These are phyloP conservation scores for Pavo muticus DNA, from an alignment of 2,113 vertebrate species.

Conservation along the genomic window DNA sequence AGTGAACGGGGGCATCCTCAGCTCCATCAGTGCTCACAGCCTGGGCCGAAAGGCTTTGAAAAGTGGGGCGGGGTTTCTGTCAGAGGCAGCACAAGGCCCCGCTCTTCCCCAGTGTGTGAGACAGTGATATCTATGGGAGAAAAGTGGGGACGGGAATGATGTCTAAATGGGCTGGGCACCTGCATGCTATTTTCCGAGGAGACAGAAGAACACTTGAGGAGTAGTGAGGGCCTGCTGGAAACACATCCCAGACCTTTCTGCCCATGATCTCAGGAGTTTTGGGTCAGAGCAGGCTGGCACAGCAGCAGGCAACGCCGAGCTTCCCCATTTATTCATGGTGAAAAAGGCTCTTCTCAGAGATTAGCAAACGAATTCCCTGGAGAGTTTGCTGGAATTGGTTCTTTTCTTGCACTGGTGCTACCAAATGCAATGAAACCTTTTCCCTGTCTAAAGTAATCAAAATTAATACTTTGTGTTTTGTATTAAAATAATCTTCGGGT, in stretches of 20 bases:
- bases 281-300: accelerated
- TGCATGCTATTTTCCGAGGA: neutral
- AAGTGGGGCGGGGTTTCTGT: neutral
- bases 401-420: neutral
- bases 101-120: accelerated
- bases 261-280: neutral
- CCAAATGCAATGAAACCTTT: neutral
- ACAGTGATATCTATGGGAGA: neutral
- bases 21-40: too few species aligned
- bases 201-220: neutral
- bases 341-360: neutral
- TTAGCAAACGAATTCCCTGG: neutral
- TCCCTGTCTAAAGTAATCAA: neutral
- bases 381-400: neutral
- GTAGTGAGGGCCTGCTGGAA: neutral
- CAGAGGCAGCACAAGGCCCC: neutral
- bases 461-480: neutral
- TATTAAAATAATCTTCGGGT: neutral
- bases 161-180: neutral
- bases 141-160: neutral
- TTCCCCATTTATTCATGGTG: neutral
- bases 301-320: neutral
- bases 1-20: too few species aligned
- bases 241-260: neutral
- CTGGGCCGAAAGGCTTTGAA: neutral